Conservation (phyloP, 2,888 invertebrate genomes). For the Sturmia bella region DNA sequence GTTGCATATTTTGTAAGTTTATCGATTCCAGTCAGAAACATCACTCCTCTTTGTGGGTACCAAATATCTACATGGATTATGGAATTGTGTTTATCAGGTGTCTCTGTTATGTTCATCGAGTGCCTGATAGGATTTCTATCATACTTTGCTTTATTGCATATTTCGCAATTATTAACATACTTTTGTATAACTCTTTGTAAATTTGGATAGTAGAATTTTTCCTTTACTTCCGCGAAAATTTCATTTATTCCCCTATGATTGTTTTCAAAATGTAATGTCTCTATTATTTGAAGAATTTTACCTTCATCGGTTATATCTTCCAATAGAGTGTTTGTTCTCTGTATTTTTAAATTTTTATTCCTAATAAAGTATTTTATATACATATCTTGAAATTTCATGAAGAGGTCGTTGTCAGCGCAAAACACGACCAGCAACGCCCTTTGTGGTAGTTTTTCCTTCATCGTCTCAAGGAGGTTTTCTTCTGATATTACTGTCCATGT, state of each 20-base stretch:
- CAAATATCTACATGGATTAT: no score
- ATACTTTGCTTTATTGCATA: background rate
- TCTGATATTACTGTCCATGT: background rate
- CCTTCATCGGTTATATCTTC: slow-evolving; percentile 17
- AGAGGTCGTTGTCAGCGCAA: background rate
- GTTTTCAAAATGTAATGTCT: background rate
- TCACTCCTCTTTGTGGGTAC: no score
- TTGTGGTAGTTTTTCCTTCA: background rate
- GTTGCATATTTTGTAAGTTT: no score
- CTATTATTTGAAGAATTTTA: background rate
- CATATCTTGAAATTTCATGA: background rate
- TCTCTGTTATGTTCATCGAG: no score
- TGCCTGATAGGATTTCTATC: no score
- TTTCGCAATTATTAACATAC: background rate
- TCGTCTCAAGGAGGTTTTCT: background rate
- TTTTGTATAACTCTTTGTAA: slow-evolving; percentile 1
- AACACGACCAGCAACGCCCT: no score
- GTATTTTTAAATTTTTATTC: background rate
- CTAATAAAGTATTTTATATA: background rate
- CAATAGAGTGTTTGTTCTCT: no score
- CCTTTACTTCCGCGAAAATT: no score
- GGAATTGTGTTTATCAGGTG: no score
- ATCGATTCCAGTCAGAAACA: no score
- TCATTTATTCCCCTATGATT: no score
- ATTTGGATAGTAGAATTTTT: background rate